These are phyloP conservation scores for Agapetus fuscipes DNA, from an alignment of 2,888 invertebrate species.

Conservation along the genomic window DNA sequence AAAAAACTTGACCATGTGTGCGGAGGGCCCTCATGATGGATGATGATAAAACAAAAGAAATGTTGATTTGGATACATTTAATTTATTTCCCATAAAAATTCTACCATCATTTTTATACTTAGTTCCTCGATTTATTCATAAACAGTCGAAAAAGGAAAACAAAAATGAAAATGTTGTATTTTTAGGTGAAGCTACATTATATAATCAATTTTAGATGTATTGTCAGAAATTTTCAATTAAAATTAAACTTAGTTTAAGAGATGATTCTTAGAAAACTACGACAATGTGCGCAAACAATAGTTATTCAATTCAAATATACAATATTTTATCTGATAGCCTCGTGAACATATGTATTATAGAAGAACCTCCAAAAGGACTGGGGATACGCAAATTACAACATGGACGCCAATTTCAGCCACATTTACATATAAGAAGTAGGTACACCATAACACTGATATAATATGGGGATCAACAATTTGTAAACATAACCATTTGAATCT, in stretches of 20 bases:
- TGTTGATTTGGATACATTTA: slow-evolving; percentile 11
- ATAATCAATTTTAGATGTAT: slow-evolving; percentile 19
- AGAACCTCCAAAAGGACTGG: no score
- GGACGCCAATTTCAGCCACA: slow-evolving; percentile 19
- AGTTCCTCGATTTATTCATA: slow-evolving; percentile 10
- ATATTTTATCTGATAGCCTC: not conserved
- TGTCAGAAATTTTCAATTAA: slow-evolving; percentile 18
- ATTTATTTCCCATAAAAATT: slow-evolving; percentile 51
- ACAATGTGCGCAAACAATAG: slow-evolving; percentile 18
- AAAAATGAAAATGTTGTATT: slow-evolving; percentile 10
- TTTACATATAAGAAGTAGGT: slow-evolving; percentile 14
- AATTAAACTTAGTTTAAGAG: slow-evolving; percentile 9
- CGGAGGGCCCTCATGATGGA: no score
- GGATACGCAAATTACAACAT: slow-evolving; percentile 16
- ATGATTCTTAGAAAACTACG: slow-evolving; percentile 15
- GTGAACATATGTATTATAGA: not conserved
- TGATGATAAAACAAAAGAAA: slow-evolving; percentile 12
- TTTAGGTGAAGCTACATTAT: slow-evolving; percentile 16
- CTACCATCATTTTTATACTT: slow-evolving; percentile 40
- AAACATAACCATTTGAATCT: slow-evolving; percentile 11
- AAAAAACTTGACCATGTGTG: no score
- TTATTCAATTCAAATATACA: not conserved
- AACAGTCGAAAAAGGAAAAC: slow-evolving; percentile 16
- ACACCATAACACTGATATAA: slow-evolving; percentile 11
- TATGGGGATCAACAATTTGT: slow-evolving; percentile 10